Base-by-base conservation (phyloP, 2,113 vertebrate genomes). In the Seriola aureovittata region DNA sequence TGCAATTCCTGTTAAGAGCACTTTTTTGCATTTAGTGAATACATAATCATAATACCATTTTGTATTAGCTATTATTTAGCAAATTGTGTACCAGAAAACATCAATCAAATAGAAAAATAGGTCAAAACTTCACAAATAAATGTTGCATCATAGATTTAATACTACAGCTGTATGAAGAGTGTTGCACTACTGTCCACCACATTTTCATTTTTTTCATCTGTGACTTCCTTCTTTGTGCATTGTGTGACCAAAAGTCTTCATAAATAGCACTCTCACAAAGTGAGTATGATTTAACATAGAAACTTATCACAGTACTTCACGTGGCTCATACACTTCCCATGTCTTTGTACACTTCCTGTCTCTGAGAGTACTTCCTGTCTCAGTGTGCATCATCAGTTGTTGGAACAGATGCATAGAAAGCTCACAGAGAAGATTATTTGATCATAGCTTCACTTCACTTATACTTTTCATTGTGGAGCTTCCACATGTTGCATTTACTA, bases 301-400 rank as follows among this genome's bases (percentile, higher is more conserved):
- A 38, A 48, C 32, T 17, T 3, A 2, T 71, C 10, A 32, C 40
- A 44, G 7, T 21, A 4, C 44, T 64, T 55, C 44, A 19, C 44
- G 29, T 7, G 3, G 9, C 9, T 78, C 1, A 6, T 8, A 12
- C 6, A n/a, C 46, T 59, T 75, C 65, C 71, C 19, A 50, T 75
- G 16, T 74, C 57, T 67, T 23, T 1, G 1, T 17, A 5, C 11
- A 52, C 71, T 85, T 88, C 81, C 84, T 75, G 70, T 73, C 4
- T 63, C 25, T 65, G 36, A 60, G 6, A 64, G 65, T 44, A 65
- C 68, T 82, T 86, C 87, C 85, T 80, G 80, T 84, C 63, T 73
- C 6, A 67, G 36, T 46, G 73, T 71, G 74, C 48, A 78, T n/a
- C 62, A 17, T 71, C 64, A 55, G 38, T 52, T 0, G 17, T 11